phyloP scores from a whole-genome alignment of 2,888 invertebrate species.

The Lamellibrachia satsuma region DNA sequence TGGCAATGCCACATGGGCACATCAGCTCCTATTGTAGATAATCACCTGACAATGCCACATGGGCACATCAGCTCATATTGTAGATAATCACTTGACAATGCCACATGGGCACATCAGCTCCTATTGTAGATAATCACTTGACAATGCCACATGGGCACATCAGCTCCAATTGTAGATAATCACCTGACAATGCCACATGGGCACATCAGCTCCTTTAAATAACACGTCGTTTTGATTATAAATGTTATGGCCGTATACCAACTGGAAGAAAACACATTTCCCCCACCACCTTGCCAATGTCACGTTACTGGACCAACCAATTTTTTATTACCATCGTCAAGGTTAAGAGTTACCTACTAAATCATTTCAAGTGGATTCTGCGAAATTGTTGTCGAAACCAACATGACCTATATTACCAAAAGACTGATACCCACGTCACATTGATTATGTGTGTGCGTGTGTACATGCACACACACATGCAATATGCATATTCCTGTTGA shows the following conservation, averaged over 20 bases:
- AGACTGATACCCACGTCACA: too few relatives aligned
- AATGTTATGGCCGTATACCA: not conserved
- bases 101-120: not conserved
- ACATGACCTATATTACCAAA: too few relatives aligned
- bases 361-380: not conserved
- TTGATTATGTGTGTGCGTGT: too few relatives aligned
- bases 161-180: not conserved
- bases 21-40: not conserved
- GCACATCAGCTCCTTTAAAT: not conserved
- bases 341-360: not conserved
- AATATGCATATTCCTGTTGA: too few relatives aligned
- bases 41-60: not conserved
- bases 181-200: not conserved
- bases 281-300: not conserved
- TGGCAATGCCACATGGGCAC: not conserved
- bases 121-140: not conserved
- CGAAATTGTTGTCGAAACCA: not conserved
- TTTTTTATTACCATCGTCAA: not conserved
- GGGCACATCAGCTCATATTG: not conserved
- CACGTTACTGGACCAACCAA: not conserved
- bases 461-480: too few relatives aligned
- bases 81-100: not conserved
- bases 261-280: not conserved
- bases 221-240: constrained; percentile 2
- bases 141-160: not conserved